Evolutionary conservation across 2,113 vertebrate genomes (phyloP), one percentile per base, ranked within the genome.

Genomic region (Argyrosomus japonicus): DNA sequence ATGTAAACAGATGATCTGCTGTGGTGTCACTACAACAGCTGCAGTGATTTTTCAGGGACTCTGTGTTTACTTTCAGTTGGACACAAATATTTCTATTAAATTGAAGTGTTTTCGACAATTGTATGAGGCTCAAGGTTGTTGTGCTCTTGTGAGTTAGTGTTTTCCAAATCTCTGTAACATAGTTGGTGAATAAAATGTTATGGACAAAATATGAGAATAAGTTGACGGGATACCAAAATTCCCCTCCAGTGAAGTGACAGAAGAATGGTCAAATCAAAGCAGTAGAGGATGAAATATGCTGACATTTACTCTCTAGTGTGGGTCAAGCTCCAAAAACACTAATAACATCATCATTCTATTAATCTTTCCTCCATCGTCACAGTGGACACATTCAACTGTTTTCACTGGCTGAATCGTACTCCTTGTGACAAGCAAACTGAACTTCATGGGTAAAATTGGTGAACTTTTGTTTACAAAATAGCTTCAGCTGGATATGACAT

Each of bases 71-170:
- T 47, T 47, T 47, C 3, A 14, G 45, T 47, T 47, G 17, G 29
- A 51, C 23, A 29, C 19, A 71, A 62, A 25, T 7, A 76, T 50
- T 25, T 45, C 56, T 73, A 51, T 60, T 75, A 29, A 4, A 72
- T 48, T 63, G 21, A 64, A 57, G 10, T 11, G 56, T 47, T 68
- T 51, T 56, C 48, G 4, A 54, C 25, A 65, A 65, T 53, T 36
- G 40, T 2, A 53, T 51, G 45, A 43, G 17, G 47, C 9, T 51
- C 56, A 9, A 8, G 8, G 29, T 29, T 21, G 18, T 25, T 36
- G 17, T 70, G 19, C 65, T 68, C 53, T 64, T 1, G 47, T 63
- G 43, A 10, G 19, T 84, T 25, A 25, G 29, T 27, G 45, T 54
- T 58, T 58, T 14, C 5, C 11, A 61, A 48, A 68, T 40, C 32